These are phyloP conservation scores for Neelides sp. DNA, from an alignment of 1,140 invertebrate genomes.

Conservation along the genomic window DNA sequence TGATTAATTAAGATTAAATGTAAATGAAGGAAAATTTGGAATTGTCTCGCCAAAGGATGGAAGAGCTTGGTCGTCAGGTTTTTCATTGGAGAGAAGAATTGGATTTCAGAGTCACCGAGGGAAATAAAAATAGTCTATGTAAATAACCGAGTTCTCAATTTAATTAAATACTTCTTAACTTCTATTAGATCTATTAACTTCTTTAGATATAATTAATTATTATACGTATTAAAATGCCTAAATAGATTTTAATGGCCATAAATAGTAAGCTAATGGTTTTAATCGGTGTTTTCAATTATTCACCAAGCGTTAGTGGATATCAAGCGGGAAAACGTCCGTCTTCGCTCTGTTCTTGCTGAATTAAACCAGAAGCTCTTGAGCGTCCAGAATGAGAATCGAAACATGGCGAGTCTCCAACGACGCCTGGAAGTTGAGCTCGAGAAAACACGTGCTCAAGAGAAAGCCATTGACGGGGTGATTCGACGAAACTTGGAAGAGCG, in stretches of 20 bases:
- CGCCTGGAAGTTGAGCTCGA: conserved; percentile 12
- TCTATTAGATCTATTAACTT: no score
- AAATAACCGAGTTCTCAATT: neutral
- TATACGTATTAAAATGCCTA: no score
- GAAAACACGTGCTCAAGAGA: conserved; percentile 13
- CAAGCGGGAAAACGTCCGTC: conserved; percentile 11
- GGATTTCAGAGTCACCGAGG: conserved; percentile 8
- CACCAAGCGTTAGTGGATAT: conserved; percentile 10
- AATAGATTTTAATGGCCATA: no score
- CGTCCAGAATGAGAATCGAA: conserved; percentile 9
- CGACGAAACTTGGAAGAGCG: conserved; percentile 12
- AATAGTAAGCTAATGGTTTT: no score
- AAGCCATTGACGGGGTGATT: conserved; percentile 12
- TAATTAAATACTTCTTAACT: conserved; percentile 3
- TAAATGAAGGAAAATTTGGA: no score
- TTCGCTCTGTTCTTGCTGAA: conserved; percentile 16
- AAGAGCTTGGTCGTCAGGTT: conserved; percentile 15
- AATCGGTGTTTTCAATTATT: no score
- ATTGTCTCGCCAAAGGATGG: conserved; percentile 2
- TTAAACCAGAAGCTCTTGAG: conserved; percentile 3
- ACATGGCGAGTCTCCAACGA: neutral
- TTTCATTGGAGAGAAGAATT: conserved; percentile 23
- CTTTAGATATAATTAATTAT: no score
- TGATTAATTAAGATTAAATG: no score
- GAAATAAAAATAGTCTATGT: neutral